Base-by-base conservation (phyloP, 64 coral and sea anemone genomes). In the Pocillopora damicornis region DNA sequence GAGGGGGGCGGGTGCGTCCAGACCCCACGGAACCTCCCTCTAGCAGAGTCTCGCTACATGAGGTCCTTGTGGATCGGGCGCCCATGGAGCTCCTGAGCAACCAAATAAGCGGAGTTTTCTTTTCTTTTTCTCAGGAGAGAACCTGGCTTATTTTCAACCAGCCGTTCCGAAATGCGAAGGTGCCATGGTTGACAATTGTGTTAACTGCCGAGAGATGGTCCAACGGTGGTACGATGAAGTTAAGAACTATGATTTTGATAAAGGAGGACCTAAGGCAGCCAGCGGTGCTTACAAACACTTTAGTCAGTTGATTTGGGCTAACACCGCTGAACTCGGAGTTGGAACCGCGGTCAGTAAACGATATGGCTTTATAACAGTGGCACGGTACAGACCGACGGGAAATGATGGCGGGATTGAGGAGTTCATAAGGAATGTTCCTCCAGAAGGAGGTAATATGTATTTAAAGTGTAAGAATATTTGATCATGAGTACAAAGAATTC, bases 311-410 rank as follows among this genome's bases (percentile, higher is more conserved):
- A 81, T 97, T 60, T 97, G 94, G 94, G 88, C 94, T 16, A 82
- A 93, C 61, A 90, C 94, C 0, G 87, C 94, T 20, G 94, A 97
- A 86, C 11, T 97, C 45, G 94, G 94, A 58, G 87, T 97, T 37
- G 94, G 94, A 25, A 97, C 94, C 15, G 91, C 94, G 38, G 88
- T 97, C 4, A 92, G 94, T 25, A 92, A 90, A 34, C 92, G 87
- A 61, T 97, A 93, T 93, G 94, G 94, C 11, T 97, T 97, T 38
- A 93, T 97, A 76, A 97, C 94, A 12, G 94, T 97, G 15, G 94
- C 91, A 4, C 76, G 94, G 14, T 97, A 97, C 83, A 89, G 88
- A 10, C 94, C 94, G 22, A 80, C 72, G 35, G 94, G 94, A 60
- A 97, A 97, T 84, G 80, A 87, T 11, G 90, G 90, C 20, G 90